Evolutionary conservation across 2,888 invertebrate genomes (phyloP).

Genomic region (Sinodicranocentrus sp.): DNA sequence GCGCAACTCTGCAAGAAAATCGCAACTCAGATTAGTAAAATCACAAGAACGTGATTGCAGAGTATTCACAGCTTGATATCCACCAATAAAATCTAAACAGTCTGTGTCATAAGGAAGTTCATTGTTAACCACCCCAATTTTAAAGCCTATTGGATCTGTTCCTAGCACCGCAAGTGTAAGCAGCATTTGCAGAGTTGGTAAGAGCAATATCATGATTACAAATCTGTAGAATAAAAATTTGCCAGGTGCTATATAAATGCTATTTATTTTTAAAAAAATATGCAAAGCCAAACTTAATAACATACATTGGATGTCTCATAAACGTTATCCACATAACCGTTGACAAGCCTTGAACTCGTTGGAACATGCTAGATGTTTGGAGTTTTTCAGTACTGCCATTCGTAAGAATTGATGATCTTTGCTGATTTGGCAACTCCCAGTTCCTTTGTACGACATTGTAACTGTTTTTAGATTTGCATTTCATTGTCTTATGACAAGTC

Average conservation of each 20-base stretch:
- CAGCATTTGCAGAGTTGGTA: constrained; percentile 51
- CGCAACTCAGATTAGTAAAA: constrained; percentile 40
- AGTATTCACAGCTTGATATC: not conserved
- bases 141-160: constrained; percentile 40
- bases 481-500: not conserved
- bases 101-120: constrained; percentile 13
- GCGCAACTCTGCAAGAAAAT: constrained; percentile 11
- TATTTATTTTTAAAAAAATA: too few species aligned
- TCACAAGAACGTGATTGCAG: too few species aligned
- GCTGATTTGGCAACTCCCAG: constrained; percentile 5
- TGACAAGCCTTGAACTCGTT: not conserved
- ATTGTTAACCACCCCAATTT: constrained; percentile 47
- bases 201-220: constrained; percentile 28
- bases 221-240: constrained; percentile 37
- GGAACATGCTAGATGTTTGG: not conserved
- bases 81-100: not conserved
- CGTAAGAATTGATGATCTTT: constrained; percentile 18
- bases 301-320: constrained; percentile 49
- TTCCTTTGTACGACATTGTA: constrained; percentile 56
- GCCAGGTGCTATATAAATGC: too few species aligned
- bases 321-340: constrained; percentile 48
- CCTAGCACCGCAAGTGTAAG: constrained; percentile 50
- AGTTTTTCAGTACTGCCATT: not conserved
- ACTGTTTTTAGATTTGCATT: constrained; percentile 28
- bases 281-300: too few species aligned